Conservation (phyloP, 2,113 vertebrate genomes). For the Peromyscus californicus region DNA sequence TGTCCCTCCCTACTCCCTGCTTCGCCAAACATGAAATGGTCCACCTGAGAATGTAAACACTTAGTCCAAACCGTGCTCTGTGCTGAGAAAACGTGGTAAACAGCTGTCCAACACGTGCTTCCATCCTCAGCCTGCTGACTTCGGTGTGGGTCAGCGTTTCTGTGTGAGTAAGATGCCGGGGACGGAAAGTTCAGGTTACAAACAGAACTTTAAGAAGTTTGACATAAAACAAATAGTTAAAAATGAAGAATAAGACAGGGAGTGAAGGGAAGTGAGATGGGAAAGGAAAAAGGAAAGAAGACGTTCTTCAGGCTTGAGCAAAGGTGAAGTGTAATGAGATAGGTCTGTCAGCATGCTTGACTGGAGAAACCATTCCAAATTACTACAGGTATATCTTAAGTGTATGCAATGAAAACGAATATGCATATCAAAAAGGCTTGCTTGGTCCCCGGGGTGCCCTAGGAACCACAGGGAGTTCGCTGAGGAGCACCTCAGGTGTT, state of each 20-base stretch:
- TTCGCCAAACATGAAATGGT: background rate
- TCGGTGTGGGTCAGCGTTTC: conserved; percentile 30
- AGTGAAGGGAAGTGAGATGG: fast-evolving
- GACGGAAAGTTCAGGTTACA: conserved; percentile 50
- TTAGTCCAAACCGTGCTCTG: conserved; percentile 9
- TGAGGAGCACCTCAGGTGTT: background rate
- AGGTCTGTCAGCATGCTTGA: background rate
- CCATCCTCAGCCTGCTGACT: conserved; percentile 37
- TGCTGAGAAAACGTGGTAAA: conserved; percentile 42
- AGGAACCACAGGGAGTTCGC: background rate
- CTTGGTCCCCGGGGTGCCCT: no score
- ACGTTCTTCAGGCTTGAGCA: background rate
- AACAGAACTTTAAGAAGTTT: conserved; percentile 41
- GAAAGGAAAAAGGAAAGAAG: background rate
- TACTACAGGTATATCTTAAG: background rate
- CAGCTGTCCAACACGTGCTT: conserved; percentile 46
- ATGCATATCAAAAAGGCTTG: background rate
- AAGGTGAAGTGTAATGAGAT: background rate
- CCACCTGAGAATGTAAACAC: background rate
- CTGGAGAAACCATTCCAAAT: background rate
- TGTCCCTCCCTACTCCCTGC: background rate
- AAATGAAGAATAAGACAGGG: background rate
- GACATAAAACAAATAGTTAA: background rate
- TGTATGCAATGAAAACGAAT: background rate
- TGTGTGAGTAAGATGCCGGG: background rate